phyloP scores from a whole-genome alignment of 2,797 vertebrate species.

The Chromobotia macracanthus region DNA sequence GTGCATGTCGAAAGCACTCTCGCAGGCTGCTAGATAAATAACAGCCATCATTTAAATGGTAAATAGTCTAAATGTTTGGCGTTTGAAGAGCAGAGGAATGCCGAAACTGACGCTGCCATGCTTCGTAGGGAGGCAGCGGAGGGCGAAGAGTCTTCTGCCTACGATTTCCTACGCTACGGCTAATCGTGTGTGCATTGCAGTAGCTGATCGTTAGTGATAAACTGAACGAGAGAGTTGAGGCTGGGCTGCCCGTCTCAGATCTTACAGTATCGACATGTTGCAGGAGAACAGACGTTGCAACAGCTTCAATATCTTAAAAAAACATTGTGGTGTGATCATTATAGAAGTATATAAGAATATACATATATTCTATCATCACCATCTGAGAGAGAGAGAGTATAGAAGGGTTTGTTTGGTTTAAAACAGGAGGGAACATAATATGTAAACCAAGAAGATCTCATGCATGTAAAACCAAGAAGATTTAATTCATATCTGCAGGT shows the following conservation, averaged over 20 bases:
- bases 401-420: too few species aligned
- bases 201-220: slow-evolving; percentile 33
- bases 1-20: slow-evolving; percentile 62
- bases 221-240: slow-evolving; percentile 34
- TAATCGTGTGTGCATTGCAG: slow-evolving; percentile 41
- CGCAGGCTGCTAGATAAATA: slow-evolving; percentile 57
- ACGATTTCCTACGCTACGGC: slow-evolving; percentile 34
- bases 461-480: too few species aligned
- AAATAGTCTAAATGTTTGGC: slow-evolving; percentile 65
- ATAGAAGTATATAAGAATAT: too few species aligned
- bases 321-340: too few species aligned
- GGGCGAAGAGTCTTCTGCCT: slow-evolving; percentile 44
- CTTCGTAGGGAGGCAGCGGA: slow-evolving; percentile 45
- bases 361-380: too few species aligned
- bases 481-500: too few species aligned
- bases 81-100: slow-evolving; percentile 61
- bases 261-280: slow-evolving; percentile 33
- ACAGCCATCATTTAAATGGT: slow-evolving; percentile 62
- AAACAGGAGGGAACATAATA: too few species aligned
- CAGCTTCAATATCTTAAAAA: too few species aligned
- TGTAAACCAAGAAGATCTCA: too few species aligned
- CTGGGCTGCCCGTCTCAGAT: slow-evolving; percentile 28
- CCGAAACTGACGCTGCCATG: slow-evolving; percentile 42
- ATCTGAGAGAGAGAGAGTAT: too few species aligned
- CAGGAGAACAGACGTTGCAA: background rate